Conservation (phyloP, 2,113 vertebrate species). For the Alosa alosa region DNA sequence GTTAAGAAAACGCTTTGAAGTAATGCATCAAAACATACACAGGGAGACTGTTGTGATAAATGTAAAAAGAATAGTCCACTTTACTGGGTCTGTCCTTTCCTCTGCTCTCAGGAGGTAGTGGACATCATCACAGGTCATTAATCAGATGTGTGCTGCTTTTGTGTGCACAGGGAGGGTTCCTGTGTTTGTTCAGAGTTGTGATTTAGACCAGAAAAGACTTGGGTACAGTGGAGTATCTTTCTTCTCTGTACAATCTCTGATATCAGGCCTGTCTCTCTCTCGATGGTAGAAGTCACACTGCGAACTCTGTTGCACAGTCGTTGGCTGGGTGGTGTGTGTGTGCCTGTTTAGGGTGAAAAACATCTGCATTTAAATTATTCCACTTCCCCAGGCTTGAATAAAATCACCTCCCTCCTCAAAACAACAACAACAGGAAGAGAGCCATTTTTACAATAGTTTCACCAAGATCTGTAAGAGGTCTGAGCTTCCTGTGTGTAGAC, state of each 20-base stretch:
- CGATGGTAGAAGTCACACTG: neutral
- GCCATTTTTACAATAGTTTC: constrained; percentile 73
- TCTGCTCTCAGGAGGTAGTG: neutral
- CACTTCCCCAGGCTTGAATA: constrained; percentile 75
- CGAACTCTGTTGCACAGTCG: constrained; percentile 16
- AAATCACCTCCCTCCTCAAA: constrained; percentile 65
- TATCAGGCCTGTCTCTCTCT: neutral
- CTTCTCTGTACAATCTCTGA: neutral
- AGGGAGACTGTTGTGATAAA: neutral
- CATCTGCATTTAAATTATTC: constrained; percentile 81
- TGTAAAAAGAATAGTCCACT: neutral
- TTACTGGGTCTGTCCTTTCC: neutral
- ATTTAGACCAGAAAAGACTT: constrained; percentile 57
- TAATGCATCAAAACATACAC: neutral
- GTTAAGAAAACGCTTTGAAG: neutral
- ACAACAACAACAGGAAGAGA: constrained; percentile 79
- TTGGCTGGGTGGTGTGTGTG: constrained; percentile 52
- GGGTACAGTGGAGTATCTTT: neutral
- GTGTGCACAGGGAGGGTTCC: constrained; percentile 59
- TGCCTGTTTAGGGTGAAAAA: constrained; percentile 76
- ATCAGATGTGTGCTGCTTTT: constrained; percentile 58
- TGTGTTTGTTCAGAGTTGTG: constrained; percentile 59
- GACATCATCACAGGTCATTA: constrained; percentile 58
- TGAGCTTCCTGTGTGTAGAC: constrained; percentile 54
- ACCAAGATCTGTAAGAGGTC: constrained; percentile 68